Percentiles rank a stretch among this genome's conserved stretches.
Evolutionary conservation across 2,113 vertebrate species (phyloP).

Genomic region (Andinoacara biseriatus): DNA sequence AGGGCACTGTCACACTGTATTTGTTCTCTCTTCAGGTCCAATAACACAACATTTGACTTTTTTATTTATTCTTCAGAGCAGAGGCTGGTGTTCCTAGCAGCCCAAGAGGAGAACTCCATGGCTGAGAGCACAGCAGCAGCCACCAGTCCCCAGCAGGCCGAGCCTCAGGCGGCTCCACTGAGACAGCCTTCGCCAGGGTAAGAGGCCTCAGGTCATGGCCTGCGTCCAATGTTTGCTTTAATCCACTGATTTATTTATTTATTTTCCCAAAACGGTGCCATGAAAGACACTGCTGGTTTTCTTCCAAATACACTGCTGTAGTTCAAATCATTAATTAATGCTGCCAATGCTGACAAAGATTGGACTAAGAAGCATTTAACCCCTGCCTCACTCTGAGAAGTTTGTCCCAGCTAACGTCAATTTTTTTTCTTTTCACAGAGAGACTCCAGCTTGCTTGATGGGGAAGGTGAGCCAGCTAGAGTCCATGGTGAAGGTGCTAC

Average conservation of each 20-base stretch:
- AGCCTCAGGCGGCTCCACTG: slow-evolving; percentile 86
- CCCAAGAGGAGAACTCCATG: slow-evolving; percentile 87
- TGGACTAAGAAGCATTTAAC: background rate
- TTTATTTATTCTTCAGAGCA: slow-evolving; percentile 81
- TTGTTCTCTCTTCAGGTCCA: slow-evolving; percentile 1
- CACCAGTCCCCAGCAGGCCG: slow-evolving; percentile 86
- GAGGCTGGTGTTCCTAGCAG: slow-evolving; percentile 89
- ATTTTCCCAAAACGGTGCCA: slow-evolving; percentile 13
- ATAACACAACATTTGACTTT: background rate
- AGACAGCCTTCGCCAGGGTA: slow-evolving; percentile 88
- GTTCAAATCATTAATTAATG: slow-evolving; percentile 5
- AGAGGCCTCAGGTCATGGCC: slow-evolving; percentile 16
- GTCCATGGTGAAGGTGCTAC: slow-evolving; percentile 91
- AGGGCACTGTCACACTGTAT: slow-evolving; percentile 26
- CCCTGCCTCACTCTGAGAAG: background rate
- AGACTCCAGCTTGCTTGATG: slow-evolving; percentile 87
- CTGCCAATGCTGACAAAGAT: background rate
- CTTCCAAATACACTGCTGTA: slow-evolving; percentile 6
- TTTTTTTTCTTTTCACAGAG: slow-evolving; percentile 76
- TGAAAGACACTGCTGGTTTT: background rate
- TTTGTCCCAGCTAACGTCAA: background rate
- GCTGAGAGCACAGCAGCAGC: slow-evolving; percentile 83
- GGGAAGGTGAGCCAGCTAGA: slow-evolving; percentile 93
- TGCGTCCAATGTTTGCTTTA: slow-evolving; percentile 18
- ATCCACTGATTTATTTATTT: background rate